Conservation (phyloP, 2,888 invertebrate species). For the Pyrocoelia pectoralis region DNA sequence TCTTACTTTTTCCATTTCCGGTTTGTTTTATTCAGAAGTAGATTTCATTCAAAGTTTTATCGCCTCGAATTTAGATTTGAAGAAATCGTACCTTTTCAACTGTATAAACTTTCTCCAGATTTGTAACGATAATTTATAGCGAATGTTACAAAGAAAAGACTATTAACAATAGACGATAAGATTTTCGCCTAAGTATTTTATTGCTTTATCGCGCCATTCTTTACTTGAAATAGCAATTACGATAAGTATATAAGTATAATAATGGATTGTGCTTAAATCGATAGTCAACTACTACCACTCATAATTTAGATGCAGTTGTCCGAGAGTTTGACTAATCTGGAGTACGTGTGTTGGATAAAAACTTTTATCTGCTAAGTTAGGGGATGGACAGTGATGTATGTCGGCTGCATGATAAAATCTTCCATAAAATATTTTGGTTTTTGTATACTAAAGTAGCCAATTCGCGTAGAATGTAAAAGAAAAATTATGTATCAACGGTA, state of each 20-base stretch:
- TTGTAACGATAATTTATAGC: constrained; percentile 33
- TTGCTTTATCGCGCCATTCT: background rate
- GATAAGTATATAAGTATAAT: background rate
- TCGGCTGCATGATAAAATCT: constrained; percentile 52
- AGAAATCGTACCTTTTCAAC: constrained; percentile 39
- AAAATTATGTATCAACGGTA: constrained; percentile 8
- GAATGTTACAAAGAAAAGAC: constrained; percentile 24
- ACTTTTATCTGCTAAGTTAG: constrained; percentile 42
- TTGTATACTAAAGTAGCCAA: constrained; percentile 37
- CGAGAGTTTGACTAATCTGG: constrained; percentile 53
- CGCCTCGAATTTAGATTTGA: constrained; percentile 39
- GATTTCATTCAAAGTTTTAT: constrained; percentile 40
- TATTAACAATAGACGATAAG: constrained; percentile 23
- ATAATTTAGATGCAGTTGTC: constrained; percentile 51
- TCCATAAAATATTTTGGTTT: constrained; percentile 43
- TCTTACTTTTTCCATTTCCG: constrained; percentile 54
- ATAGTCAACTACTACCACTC: constrained; percentile 23
- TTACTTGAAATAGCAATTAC: background rate
- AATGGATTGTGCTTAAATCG: no score
- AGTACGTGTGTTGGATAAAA: constrained; percentile 47
- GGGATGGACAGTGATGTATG: constrained; percentile 52
- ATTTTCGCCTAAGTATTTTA: constrained; percentile 8
- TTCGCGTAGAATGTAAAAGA: constrained; percentile 21
- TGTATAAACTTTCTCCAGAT: constrained; percentile 35
- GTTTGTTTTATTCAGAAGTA: constrained; percentile 53